A percentile compares a stretch with the other conserved stretches of the same genome.
phyloP scores from a whole-genome alignment of 2,888 invertebrate species.

The Netelia fuscicornis region DNA sequence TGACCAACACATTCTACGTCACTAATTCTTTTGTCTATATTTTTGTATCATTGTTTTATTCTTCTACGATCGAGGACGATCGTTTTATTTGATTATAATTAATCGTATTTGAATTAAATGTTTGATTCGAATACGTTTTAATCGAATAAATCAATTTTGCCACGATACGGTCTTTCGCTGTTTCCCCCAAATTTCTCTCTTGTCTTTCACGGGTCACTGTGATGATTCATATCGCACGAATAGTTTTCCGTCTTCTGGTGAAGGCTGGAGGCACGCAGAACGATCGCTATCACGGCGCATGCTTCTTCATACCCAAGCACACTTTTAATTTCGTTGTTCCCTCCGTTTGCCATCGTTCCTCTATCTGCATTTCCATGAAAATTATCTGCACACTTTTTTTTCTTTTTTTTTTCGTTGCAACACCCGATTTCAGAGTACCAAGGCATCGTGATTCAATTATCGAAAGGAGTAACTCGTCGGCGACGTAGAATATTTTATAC shows the following conservation, averaged over 20 bases:
- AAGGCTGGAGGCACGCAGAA: constrained; percentile 61
- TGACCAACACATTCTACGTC: background rate
- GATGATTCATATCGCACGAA: constrained; percentile 33
- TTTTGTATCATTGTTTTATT: background rate
- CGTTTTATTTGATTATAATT: background rate
- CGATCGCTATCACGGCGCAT: constrained; percentile 49
- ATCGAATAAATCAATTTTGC: constrained; percentile 2
- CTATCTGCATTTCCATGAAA: background rate
- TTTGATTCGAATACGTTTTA: background rate
- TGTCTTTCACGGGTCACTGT: constrained; percentile 20
- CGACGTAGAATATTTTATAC: background rate
- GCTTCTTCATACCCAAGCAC: constrained; percentile 35
- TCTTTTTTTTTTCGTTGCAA: constrained; percentile 7
- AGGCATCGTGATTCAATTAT: constrained; percentile 13
- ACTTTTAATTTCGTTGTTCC: background rate
- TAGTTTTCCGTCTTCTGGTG: constrained; percentile 47
- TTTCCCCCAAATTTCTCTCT: constrained; percentile 7
- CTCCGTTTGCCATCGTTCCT: background rate
- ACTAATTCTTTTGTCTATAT: background rate
- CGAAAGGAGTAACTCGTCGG: background rate
- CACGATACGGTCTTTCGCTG: constrained; percentile 24
- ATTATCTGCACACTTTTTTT: constrained; percentile 6
- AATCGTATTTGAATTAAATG: background rate
- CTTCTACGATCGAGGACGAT: background rate
- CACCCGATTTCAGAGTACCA: constrained; percentile 10